Base-by-base conservation (phyloP, 2,797 vertebrate species). In the Malacoctenus gilli region DNA sequence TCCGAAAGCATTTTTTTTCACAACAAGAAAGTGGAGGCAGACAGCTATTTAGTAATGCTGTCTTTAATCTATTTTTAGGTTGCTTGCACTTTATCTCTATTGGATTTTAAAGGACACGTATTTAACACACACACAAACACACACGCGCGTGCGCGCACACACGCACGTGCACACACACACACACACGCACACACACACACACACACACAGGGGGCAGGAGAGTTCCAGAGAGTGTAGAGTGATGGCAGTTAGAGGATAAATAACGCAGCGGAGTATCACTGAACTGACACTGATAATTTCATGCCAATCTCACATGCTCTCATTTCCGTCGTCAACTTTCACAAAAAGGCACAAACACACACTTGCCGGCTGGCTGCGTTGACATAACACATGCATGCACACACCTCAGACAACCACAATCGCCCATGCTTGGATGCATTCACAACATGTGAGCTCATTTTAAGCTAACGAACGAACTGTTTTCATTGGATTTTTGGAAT, bases 211-310 rank as follows among this genome's bases (percentile, higher is more conserved):
- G 52, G 65, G 53, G 52, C 56, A 67, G 66, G 58, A 18, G 13
- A 56, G 64, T 79, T 60, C 61, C 60, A 38, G 51, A 58, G 73
- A 43, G 62, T 63, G 55, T 62, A 35, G 40, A n/a, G 59, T 5
- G 40, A 70, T 82, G 82, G 77, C 82, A 83, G 86, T 82, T 70
- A 54, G 76, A 77, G 77, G 80, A 87, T 85, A 56, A 79, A 81
- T 78, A 82, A 76, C 80, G 83, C 68, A 25, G 77, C 30, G 52
- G 43, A 82, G 74, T 75, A 72, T 77, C 75, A 72, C 61, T 58
- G 72, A 77, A 75, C 82, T 84, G 85, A 84, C 86, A 68, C 69
- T 85, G 86, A 88, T 88, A 89, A 89, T 87, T 84, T 83, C 85
- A 81, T 87, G 87, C 83, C 87, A 87, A 75, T 87, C 87, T 82